Conservation (phyloP, 1,140 invertebrate genomes). For the Callitettix versicolor region DNA sequence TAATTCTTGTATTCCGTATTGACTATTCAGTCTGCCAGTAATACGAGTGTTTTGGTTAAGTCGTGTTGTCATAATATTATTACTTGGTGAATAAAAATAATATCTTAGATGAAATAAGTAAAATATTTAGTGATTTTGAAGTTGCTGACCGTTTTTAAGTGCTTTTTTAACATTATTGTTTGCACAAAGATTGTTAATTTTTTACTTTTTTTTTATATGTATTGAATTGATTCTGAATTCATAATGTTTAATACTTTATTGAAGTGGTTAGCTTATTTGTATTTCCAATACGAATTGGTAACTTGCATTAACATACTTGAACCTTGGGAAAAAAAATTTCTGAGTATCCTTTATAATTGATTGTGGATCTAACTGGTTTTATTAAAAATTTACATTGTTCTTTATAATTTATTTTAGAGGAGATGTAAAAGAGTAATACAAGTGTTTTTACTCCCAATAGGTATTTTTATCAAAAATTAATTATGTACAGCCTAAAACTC, state of each 20-base stretch:
- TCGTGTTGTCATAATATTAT: too few relatives aligned
- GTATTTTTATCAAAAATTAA: neutral
- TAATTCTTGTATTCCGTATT: too few relatives aligned
- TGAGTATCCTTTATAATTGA: slow-evolving; percentile 27
- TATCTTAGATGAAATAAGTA: too few relatives aligned
- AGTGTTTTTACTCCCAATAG: neutral
- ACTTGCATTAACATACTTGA: slow-evolving; percentile 27
- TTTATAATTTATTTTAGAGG: neutral
- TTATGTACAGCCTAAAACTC: neutral
- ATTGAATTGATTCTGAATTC: too few relatives aligned
- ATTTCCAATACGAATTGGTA: slow-evolving; percentile 26
- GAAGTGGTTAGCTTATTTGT: slow-evolving; percentile 22
- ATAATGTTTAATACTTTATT: slow-evolving; percentile 10
- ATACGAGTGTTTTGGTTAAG: too few relatives aligned
- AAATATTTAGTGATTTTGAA: too few relatives aligned
- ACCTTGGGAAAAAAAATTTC: slow-evolving; percentile 25
- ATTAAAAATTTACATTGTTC: neutral
- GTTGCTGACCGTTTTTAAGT: too few relatives aligned
- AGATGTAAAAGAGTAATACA: neutral
- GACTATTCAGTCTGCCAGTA: too few relatives aligned
- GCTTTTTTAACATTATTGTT: too few relatives aligned
- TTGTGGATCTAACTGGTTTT: neutral
- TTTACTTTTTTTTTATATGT: too few relatives aligned
- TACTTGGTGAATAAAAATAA: too few relatives aligned
- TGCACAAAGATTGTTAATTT: too few relatives aligned